A percentile compares a stretch with the other conserved stretches of the same genome.
Conservation (phyloP, 2,797 vertebrate genomes). For the Parauchenoglanis punctatus region DNA sequence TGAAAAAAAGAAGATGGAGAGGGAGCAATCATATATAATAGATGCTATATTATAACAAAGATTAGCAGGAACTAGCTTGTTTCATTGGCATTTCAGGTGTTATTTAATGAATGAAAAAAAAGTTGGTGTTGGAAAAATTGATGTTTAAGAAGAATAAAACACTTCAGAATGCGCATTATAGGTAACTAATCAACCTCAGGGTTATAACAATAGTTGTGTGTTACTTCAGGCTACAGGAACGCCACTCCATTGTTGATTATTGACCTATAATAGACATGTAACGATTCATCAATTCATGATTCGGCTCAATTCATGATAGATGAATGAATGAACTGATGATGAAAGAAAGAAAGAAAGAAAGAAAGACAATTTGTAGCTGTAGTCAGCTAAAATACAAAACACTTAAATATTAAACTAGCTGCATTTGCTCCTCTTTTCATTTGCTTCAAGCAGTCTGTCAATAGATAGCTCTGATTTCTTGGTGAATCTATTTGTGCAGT, state of each 20-base stretch:
- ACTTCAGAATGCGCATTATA: not conserved
- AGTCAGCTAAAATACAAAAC: too few species aligned
- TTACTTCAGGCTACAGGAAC: not conserved
- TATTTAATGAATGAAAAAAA: too few species aligned
- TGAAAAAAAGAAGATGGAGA: not conserved
- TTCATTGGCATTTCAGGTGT: not conserved
- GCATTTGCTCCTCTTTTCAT: too few species aligned
- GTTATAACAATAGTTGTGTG: not conserved
- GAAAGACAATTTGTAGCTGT: too few species aligned
- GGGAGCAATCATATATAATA: not conserved
- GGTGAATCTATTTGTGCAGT: too few species aligned
- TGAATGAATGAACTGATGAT: too few species aligned
- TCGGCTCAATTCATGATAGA: too few species aligned
- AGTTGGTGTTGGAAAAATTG: not conserved
- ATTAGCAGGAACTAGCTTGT: not conserved
- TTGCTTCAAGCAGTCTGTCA: too few species aligned
- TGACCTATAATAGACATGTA: not conserved
- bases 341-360: too few species aligned
- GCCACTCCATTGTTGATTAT: not conserved
- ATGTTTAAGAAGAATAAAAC: not conserved
- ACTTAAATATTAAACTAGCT: too few species aligned
- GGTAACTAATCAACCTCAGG: not conserved
- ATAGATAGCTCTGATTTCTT: too few species aligned
- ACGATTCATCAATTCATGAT: too few species aligned
- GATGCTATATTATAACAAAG: not conserved